Evolutionary conservation across 2,113 vertebrate species (phyloP).

Genomic region (Oncorhynchus mykiss): DNA sequence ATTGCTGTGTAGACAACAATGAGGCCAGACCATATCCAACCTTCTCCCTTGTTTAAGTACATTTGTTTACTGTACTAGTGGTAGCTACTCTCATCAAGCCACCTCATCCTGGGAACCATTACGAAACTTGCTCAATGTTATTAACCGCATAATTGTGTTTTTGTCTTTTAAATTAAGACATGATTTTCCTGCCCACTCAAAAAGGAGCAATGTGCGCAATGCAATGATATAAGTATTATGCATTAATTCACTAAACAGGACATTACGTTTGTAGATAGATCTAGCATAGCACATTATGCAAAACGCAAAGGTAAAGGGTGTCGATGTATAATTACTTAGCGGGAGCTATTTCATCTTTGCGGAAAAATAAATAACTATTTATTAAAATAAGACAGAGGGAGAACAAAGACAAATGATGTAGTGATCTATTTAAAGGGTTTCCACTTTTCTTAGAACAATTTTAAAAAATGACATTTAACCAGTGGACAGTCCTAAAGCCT

Average conservation of each 20-base stretch:
- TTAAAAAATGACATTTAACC: not conserved
- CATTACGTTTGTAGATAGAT: not conserved
- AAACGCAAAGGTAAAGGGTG: too few species aligned
- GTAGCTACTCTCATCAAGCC: too few species aligned
- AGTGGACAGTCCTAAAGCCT: not conserved
- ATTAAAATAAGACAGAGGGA: not conserved
- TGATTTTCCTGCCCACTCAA: too few species aligned
- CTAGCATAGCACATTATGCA: too few species aligned
- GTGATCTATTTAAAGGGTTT: not conserved
- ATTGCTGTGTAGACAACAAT: not conserved
- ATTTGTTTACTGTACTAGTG: too few species aligned
- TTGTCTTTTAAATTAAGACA: too few species aligned
- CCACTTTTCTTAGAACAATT: not conserved
- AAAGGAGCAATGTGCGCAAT: too few species aligned
- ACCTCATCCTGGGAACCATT: not conserved
- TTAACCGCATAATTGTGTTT: not conserved
- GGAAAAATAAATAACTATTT: not conserved
- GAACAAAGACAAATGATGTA: not conserved
- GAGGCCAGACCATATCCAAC: not conserved
- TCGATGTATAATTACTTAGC: not conserved
- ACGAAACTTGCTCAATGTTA: not conserved
- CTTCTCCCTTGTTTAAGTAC: not conserved
- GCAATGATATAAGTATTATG: not conserved
- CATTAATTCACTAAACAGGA: not conserved
- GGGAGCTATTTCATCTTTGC: too few species aligned